phyloP scores from a whole-genome alignment of 2,113 vertebrate genomes.

The Caloenas nicobarica region DNA sequence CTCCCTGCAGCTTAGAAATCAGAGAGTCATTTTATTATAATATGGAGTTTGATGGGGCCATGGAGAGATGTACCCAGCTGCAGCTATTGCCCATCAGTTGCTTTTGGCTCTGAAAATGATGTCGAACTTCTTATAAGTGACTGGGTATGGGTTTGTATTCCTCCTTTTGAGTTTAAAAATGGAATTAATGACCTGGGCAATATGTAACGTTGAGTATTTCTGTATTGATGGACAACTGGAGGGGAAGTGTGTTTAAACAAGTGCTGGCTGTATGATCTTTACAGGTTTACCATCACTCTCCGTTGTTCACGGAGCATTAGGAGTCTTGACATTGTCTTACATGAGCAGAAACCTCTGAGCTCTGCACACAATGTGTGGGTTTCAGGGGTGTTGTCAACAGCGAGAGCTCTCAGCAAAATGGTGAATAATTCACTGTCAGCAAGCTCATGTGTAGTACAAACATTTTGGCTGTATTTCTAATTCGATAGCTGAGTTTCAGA shows the following conservation, averaged over 20 bases:
- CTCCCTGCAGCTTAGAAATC: not conserved
- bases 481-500: not conserved
- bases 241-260: not conserved
- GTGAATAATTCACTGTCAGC: constrained; percentile 11
- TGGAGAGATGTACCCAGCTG: not conserved
- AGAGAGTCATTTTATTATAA: not conserved
- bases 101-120: not conserved
- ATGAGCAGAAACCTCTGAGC: constrained; percentile 10
- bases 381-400: not conserved
- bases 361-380: not conserved
- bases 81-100: not conserved
- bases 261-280: not conserved
- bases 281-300: not conserved
- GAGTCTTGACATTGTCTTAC: not conserved
- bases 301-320: accelerated
- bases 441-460: not conserved
- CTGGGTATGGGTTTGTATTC: not conserved
- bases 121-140: not conserved
- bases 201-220: accelerated
- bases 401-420: not conserved
- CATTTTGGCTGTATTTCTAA: not conserved
- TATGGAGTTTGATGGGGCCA: not conserved
- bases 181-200: not conserved
- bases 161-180: not conserved
- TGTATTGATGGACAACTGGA: not conserved